phyloP scores from a whole-genome alignment of 2,797 vertebrate genomes.

The Phoeniculus purpureus region DNA sequence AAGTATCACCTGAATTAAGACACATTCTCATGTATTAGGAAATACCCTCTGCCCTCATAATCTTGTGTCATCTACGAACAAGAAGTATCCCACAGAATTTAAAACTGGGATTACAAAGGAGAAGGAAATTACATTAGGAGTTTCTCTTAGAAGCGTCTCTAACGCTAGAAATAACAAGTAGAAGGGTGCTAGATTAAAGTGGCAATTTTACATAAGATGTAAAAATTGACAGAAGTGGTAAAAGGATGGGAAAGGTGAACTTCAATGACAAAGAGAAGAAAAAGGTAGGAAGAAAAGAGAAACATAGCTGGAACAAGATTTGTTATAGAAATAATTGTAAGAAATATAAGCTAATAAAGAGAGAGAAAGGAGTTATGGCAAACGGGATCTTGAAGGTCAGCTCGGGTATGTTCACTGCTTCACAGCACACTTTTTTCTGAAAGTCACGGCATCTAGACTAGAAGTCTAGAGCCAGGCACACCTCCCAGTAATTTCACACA shows the following conservation, averaged over 20 bases:
- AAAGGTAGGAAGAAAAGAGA: neutral
- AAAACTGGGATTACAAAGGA: neutral
- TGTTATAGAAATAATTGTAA: neutral
- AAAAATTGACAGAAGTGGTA: neutral
- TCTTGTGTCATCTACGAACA: neutral
- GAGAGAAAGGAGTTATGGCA: neutral
- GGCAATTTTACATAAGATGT: neutral
- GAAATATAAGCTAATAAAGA: neutral
- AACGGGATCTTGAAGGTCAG: slow-evolving; percentile 23
- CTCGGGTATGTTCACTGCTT: neutral
- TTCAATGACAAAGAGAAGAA: neutral
- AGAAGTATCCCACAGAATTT: neutral
- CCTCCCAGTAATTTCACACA: neutral
- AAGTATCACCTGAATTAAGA: neutral
- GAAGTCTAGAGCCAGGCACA: neutral
- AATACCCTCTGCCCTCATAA: neutral
- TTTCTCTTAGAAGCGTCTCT: neutral
- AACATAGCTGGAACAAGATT: neutral
- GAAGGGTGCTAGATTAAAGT: neutral
- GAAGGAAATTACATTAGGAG: neutral
- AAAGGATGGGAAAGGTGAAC: neutral
- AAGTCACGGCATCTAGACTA: slow-evolving; percentile 4
- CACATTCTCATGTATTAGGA: neutral
- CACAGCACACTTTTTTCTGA: neutral
- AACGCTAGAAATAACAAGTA: neutral